Evolutionary conservation across 92 coral and sea anemone species (phyloP), one percentile per base, ranked within the genome.

Genomic region (Epizoanthus fatuus): DNA sequence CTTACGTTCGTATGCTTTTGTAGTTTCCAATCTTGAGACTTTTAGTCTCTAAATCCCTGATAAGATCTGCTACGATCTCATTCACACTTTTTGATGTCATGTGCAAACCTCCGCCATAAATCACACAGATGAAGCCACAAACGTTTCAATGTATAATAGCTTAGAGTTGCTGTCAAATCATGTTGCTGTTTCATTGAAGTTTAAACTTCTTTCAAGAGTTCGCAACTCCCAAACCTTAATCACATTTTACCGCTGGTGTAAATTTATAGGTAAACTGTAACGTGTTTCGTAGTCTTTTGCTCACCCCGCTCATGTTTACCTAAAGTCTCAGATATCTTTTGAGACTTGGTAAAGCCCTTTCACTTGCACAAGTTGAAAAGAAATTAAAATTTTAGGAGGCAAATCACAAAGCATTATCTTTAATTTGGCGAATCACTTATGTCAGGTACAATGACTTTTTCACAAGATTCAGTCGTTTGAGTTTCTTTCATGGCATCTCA

Each of bases 11-110:
- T 69, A 58, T 77, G 82, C 82, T 59, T 77, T 77, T 44, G 35
- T 4, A 40, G 38, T 77, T 44, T 77, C 22, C 8, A 59, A 6
- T 58, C 45, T 12, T 59, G 82, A 77, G 82, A 77, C 82, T 17
- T 19, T 59, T 62, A 56, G 82, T 77, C 82, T 40, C 56, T 77
- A 59, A 77, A 77, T 77, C 82, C 69, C 82, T 77, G 82, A 77
- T 77, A 77, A 77, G 82, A 77, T 77, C 82, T 60, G 47, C 15
- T 38, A 2, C 56, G 14, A 60, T 15, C 81, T 56, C 81, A 32
- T 75, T 75, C 54, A 38, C 81, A 75, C 81, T 56, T 75, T 53
- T 55, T 14, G 17, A 39, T 54, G 80, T n/a, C 80, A 74, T 74
- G 37, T 57, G 67, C 11, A 75, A 38, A 39, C 44, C 69, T 60